Evolutionary conservation across 1,140 invertebrate species (phyloP).

Genomic region (Chymomyza costata): DNA sequence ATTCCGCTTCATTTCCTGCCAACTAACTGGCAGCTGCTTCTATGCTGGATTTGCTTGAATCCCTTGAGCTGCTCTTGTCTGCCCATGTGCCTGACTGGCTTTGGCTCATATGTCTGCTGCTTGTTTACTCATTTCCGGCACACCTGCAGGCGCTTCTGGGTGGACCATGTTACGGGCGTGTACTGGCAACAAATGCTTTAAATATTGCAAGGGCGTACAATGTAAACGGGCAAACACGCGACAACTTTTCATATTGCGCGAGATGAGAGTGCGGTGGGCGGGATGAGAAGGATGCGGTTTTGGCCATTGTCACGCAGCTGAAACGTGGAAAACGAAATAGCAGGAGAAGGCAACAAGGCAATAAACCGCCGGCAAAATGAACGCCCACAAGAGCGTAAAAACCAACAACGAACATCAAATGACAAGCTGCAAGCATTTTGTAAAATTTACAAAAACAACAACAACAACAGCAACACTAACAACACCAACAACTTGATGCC

Average conservation of each 20-base stretch:
- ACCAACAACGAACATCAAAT: conserved; percentile 22
- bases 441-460: conserved; percentile 19
- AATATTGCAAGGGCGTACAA: too few species aligned
- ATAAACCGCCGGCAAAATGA: conserved; percentile 31
- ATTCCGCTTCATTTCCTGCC: conserved; percentile 50
- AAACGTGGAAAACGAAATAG: too few species aligned
- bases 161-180: too few species aligned
- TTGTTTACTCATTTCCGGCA: conserved; percentile 12
- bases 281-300: too few species aligned
- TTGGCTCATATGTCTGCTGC: conserved; percentile 17
- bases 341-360: conserved; percentile 28
- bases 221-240: too few species aligned
- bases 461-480: conserved; percentile 10
- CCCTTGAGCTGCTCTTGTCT: not conserved
- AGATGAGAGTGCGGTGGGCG: too few species aligned
- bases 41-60: conserved; percentile 31
- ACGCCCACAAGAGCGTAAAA: not conserved
- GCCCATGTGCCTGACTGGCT: not conserved
- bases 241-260: too few species aligned
- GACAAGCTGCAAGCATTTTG: conserved; percentile 25
- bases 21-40: conserved; percentile 1
- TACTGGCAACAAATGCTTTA: too few species aligned
- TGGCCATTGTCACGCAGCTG: conserved; percentile 53
- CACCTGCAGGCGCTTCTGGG: conserved; percentile 6
- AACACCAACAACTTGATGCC: conserved; percentile 6